These are phyloP conservation scores for Drosophila paramelanica DNA, from an alignment of 2,888 invertebrate species.

Conservation along the genomic window DNA sequence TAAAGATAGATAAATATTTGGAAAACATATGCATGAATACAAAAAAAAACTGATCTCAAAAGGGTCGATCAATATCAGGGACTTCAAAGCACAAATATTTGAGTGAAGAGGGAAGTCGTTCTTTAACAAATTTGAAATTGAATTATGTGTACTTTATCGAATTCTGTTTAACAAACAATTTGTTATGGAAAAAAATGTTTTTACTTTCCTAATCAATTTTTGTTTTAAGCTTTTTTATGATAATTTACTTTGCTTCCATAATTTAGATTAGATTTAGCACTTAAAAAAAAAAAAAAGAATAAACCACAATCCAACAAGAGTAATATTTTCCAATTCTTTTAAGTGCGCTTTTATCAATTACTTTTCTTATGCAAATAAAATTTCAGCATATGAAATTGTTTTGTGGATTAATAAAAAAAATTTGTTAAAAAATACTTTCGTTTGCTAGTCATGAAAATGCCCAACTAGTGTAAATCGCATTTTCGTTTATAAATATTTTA, in stretches of 20 bases:
- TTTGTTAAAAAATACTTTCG: conserved; percentile 1
- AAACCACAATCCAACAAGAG: background rate
- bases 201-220: too few relatives aligned
- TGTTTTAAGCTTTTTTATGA: too few relatives aligned
- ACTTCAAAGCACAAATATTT: background rate
- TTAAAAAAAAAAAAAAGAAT: too few relatives aligned
- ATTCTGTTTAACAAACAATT: too few relatives aligned
- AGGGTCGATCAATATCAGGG: background rate
- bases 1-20: conserved; percentile 54
- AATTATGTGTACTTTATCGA: background rate
- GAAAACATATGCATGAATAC: conserved; percentile 21
- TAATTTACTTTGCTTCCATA: too few relatives aligned
- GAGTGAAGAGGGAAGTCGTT: conserved; percentile 1
- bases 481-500: conserved; percentile 33
- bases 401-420: conserved; percentile 3
- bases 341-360: background rate
- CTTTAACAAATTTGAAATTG: background rate
- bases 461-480: conserved; percentile 26
- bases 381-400: conserved; percentile 13
- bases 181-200: too few relatives aligned
- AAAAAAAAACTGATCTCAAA: background rate
- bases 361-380: conserved; percentile 1
- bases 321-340: background rate
- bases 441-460: conserved; percentile 15
- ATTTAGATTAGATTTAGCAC: too few relatives aligned